Conservation (phyloP, 2,797 vertebrate genomes). For the Esox masquinongy region DNA sequence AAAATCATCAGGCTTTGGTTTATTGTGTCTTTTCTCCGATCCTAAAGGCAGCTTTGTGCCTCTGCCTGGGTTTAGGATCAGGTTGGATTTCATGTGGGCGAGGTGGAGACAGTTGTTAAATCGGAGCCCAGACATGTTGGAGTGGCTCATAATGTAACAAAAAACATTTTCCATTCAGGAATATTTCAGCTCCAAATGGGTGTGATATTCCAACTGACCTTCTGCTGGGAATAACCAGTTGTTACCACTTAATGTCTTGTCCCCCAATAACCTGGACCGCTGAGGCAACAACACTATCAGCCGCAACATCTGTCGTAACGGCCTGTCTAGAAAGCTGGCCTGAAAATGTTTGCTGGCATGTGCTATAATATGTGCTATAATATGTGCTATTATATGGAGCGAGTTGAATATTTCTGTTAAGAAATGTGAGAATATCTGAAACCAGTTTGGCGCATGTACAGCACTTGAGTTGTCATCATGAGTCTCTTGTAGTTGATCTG, state of each 20-base stretch:
- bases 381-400: not conserved
- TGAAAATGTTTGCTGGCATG: conserved; percentile 8
- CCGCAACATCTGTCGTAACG: conserved; percentile 37
- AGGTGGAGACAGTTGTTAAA: conserved; percentile 57
- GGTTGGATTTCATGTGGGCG: conserved; percentile 55
- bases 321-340: conserved; percentile 26
- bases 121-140: conserved; percentile 54
- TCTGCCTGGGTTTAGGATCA: conserved; percentile 27
- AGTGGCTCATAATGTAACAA: conserved; percentile 45
- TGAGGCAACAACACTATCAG: conserved; percentile 3
- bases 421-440: conserved; percentile 33
- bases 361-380: not conserved
- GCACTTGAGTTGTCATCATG: not conserved
- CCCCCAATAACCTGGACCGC: conserved; percentile 41
- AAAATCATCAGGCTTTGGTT: not conserved
- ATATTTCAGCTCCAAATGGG: conserved; percentile 44
- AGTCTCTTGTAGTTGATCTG: not conserved
- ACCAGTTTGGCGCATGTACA: not conserved
- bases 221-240: conserved; percentile 26
- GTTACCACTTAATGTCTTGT: conserved; percentile 38
- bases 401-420: conserved; percentile 22
- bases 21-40: conserved; percentile 9
- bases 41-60: conserved; percentile 13
- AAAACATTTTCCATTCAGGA: conserved; percentile 39
- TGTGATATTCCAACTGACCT: conserved; percentile 48